Evolutionary conservation across 2,113 vertebrate genomes (phyloP).

Genomic region (Tupaia chinensis): DNA sequence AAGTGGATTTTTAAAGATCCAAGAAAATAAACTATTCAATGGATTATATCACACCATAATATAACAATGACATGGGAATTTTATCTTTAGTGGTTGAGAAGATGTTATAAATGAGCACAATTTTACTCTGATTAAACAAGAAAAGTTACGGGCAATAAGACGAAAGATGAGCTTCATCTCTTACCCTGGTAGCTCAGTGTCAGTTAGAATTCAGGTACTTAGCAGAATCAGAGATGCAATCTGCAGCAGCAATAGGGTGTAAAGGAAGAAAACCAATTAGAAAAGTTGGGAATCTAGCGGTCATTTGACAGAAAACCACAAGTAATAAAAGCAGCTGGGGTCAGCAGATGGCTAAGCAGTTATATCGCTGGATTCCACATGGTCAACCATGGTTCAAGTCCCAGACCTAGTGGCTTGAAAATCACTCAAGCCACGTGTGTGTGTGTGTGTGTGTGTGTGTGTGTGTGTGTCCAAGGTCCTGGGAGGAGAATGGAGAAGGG

Average conservation of each 20-base stretch:
- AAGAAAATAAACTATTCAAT: neutral
- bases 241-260: neutral
- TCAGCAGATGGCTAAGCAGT: too few species aligned
- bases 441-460: too few species aligned
- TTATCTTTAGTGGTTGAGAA: neutral
- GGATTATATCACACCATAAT: neutral
- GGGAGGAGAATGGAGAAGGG: too few species aligned
- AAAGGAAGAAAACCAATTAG: neutral
- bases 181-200: neutral
- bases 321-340: neutral
- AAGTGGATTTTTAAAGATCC: neutral
- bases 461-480: too few species aligned
- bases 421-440: too few species aligned
- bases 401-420: too few species aligned
- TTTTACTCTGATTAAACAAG: neutral
- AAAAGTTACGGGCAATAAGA: neutral
- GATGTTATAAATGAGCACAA: neutral
- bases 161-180: neutral
- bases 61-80: neutral
- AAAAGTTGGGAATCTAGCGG: neutral
- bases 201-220: neutral
- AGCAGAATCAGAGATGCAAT: neutral
- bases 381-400: too few species aligned
- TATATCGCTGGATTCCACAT: too few species aligned
- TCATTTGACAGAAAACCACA: neutral